phyloP scores from a whole-genome alignment of 2,888 invertebrate genomes.

The Meteorus cinctellus region DNA sequence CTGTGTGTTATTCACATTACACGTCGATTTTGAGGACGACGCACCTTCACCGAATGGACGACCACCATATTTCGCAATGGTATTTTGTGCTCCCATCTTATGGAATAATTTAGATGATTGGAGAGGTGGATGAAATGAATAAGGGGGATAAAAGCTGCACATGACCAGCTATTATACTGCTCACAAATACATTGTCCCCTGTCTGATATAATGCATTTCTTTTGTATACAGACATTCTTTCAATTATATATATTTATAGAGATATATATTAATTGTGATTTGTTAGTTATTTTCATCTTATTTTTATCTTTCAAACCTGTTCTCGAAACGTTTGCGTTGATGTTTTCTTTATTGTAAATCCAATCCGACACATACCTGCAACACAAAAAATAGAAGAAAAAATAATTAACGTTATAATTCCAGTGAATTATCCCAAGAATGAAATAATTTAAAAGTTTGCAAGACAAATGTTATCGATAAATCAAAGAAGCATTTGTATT shows the following conservation, averaged over 20 bases:
- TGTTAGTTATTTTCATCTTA: conserved; percentile 1
- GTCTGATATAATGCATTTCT: conserved; percentile 53
- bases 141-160: conserved; percentile 47
- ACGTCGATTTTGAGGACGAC: conserved; percentile 32
- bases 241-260: conserved; percentile 13
- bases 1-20: conserved; percentile 44
- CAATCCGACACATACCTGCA: conserved; percentile 71
- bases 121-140: conserved; percentile 48
- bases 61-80: not conserved
- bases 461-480: conserved; percentile 60
- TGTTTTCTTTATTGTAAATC: conserved; percentile 42
- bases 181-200: conserved; percentile 51
- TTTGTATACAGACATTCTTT: conserved; percentile 42
- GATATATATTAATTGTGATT: not conserved
- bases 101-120: conserved; percentile 72
- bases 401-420: conserved; percentile 30
- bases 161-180: conserved; percentile 53
- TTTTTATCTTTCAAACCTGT: conserved; percentile 40
- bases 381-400: conserved; percentile 55
- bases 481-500: conserved; percentile 65
- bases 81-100: conserved; percentile 58
- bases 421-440: conserved; percentile 37
- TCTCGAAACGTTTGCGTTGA: conserved; percentile 56
- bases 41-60: conserved; percentile 2
- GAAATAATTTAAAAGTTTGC: conserved; percentile 21